Base-by-base conservation (phyloP, 1,140 invertebrate genomes). In the Oncopeltus fasciatus region DNA sequence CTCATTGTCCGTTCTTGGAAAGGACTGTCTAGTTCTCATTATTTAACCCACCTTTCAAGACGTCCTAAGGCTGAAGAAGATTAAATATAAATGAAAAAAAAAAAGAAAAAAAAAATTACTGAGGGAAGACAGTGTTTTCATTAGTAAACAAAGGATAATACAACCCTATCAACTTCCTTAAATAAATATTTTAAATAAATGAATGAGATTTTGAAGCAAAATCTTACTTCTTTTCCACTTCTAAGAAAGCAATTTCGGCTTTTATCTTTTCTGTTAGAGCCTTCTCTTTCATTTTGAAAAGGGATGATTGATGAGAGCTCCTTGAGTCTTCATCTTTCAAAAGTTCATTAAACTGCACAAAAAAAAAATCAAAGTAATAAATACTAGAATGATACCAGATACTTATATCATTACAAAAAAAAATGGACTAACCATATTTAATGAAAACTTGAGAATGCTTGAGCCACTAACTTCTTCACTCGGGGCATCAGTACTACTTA, bases 261-360 rank as follows among this genome's bases (percentile, higher is more conserved):
- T 60, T 65, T 4, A 57, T 57, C 21, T 57, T 57, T 5, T 64
- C 61, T n/a, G 26, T 14, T 18, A 66, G 14, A 16, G 57, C 44
- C 31, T 60, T 61, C 29, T 60, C 59, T 43, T 60, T 62, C 28
- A 60, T 44, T 47, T 65, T 64, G 24, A 65, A 47, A 12, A 59
- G 20, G 8, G 63, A 53, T 1, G 24, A 14, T 31, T 61, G 56
- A 51, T 66, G 59, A 20, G 53, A 27, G 12, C 18, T 59, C 57
- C 65, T 60, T 18, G 62, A 21, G 20, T 65, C 57, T 60, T 66
- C 63, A 29, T 66, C 63, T 29, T 62, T 59, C 27, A 65, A 51
- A 27, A 62, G 29, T 33, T 63, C 38, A 26, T 51, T 60, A 21
- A 65, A 65, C 64, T 65, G 47, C 3, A 38, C 31, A 61, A 60